Evolutionary conservation across 2,888 invertebrate genomes (phyloP).

Genomic region (Sthenelais limicola): DNA sequence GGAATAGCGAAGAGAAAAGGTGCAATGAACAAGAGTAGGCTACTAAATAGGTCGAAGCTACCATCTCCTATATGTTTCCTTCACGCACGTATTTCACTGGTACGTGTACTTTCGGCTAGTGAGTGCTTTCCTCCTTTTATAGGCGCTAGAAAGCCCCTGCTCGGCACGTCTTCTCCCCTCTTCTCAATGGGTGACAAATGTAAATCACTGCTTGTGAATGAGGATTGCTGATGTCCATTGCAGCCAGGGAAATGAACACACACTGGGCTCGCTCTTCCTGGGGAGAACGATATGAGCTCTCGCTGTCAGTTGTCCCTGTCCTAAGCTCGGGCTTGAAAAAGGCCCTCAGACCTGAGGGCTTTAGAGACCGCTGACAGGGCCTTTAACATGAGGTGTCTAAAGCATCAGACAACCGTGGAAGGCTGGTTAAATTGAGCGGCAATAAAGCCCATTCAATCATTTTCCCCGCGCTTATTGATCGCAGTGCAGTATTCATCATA

Average conservation of each 20-base stretch:
- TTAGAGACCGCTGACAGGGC: slow-evolving; percentile 7
- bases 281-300: slow-evolving; percentile 33
- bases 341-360: not conserved
- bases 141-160: no score
- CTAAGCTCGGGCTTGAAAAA: not conserved
- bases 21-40: no score
- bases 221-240: not conserved
- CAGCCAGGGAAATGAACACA: slow-evolving; percentile 31
- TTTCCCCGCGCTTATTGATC: not conserved
- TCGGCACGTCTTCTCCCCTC: no score
- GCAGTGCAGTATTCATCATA: not conserved
- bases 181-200: slow-evolving; percentile 20
- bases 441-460: slow-evolving; percentile 28
- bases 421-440: slow-evolving; percentile 17
- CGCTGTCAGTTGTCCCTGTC: not conserved
- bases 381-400: not conserved
- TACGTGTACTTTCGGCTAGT: no score
- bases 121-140: no score
- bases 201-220: slow-evolving; percentile 24
- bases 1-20: no score
- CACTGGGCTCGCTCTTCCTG: slow-evolving; percentile 8
- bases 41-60: no score
- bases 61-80: no score
- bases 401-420: not conserved
- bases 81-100: no score